Evolutionary conservation across 2,113 vertebrate species (phyloP), one percentile per base, ranked within the genome.

Genomic region (Odontesthes bonariensis): DNA sequence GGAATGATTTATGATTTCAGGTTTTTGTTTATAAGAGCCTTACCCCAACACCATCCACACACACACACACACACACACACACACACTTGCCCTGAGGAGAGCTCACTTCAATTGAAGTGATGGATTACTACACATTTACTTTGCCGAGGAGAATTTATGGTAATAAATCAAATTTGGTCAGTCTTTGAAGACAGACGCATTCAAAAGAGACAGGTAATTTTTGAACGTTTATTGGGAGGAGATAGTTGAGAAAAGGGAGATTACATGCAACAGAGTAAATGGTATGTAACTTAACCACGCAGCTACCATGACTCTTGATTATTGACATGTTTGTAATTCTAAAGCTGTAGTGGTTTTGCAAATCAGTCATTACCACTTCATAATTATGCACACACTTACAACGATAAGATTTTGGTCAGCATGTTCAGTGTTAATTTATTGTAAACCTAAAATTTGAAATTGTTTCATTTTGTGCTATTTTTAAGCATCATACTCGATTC

Each of bases 311-410:
- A 22, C 40, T 56, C 27, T 16, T n/a, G 20, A 54, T 78, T 58
- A 77, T 69, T 66, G 10, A 62, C 44, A 51, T 59, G 67, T 69
- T 81, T 73, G 75, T 14, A 69, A 79, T 86, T 60, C 74, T 57
- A 65, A 72, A 46, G 54, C 3, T 33, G 9, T 32, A 13, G 46
- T 57, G 71, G 59, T 84, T 79, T 77, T 65, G 40, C 10, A 77
- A 32, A 78, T 73, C 19, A 62, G 55, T 67, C 60, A 55, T 56
- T 33, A 57, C 54, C 35, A 73, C 10, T 38, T 38, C 7, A 38
- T 38, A 38, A 38, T 38, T 38, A 38, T 38, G 35, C 5, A 38
- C 35, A 38, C 35, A 10, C 35, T 38, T 38, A 38, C 35, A 38
- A 38, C 1, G 6, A 38, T 38, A 38, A 38, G n/a, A 71, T 59